Evolutionary conservation across 1,140 invertebrate species (phyloP).

Genomic region (Hylyphantes graminicola): DNA sequence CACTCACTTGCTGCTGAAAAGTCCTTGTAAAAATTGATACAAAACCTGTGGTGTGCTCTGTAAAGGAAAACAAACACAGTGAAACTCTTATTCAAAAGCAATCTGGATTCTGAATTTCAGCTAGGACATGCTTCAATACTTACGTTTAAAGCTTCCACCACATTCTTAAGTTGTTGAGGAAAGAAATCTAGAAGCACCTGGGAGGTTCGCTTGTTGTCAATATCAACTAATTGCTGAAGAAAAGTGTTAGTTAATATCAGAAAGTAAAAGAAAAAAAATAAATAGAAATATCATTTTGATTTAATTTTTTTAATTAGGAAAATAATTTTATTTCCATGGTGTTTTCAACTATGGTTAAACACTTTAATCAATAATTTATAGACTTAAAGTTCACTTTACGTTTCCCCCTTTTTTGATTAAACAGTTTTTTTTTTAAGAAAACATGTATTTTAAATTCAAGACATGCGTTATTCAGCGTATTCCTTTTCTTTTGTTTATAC

Average conservation of each 20-base stretch:
- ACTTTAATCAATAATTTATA: no score
- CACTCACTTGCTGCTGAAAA: slow-evolving; percentile 72
- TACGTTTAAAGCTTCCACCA: slow-evolving; percentile 60
- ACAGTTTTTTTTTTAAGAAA: no score
- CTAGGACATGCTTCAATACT: background rate
- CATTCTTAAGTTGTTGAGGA: slow-evolving; percentile 61
- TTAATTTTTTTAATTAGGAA: no score
- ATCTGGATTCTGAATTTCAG: background rate
- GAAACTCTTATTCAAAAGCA: no score
- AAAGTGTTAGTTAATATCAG: slow-evolving; percentile 34
- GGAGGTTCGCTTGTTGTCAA: slow-evolving; percentile 68
- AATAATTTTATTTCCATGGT: no score
- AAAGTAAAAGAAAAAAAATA: background rate
- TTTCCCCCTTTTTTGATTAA: no score
- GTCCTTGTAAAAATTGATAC: slow-evolving; percentile 75
- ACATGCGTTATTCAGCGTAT: no score
- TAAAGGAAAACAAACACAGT: slow-evolving; percentile 61
- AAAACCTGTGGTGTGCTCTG: slow-evolving; percentile 69
- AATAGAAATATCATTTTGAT: background rate
- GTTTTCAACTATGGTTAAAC: no score
- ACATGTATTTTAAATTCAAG: no score
- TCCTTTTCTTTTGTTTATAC: no score
- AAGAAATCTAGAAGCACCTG: slow-evolving; percentile 65
- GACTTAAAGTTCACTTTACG: no score
- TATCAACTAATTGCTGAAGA: slow-evolving; percentile 68